Conservation (phyloP, 2,113 vertebrate genomes). For the Galemys pyrenaicus region DNA sequence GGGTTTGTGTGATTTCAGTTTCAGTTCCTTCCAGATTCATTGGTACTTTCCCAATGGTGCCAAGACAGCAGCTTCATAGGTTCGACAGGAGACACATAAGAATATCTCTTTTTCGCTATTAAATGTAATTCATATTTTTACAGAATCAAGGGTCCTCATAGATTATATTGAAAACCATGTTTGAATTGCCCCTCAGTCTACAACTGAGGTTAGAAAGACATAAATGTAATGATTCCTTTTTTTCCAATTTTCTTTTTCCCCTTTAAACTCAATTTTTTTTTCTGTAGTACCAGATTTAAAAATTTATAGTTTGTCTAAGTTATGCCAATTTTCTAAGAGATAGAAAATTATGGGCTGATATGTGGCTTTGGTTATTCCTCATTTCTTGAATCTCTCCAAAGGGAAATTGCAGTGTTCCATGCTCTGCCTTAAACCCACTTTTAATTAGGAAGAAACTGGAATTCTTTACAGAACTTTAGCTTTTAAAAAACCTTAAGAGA, state of each 20-base stretch:
- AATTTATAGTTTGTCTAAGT: slow-evolving; percentile 52
- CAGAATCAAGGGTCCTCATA: not conserved
- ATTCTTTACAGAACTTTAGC: not conserved
- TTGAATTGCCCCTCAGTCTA: slow-evolving; percentile 39
- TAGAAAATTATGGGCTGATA: not conserved
- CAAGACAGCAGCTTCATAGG: not conserved
- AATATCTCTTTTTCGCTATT: slow-evolving; percentile 18
- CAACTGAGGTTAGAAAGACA: slow-evolving; percentile 41
- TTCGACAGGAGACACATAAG: slow-evolving; percentile 10
- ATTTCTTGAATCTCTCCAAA: not conserved
- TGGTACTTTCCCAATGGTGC: not conserved
- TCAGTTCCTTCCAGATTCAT: slow-evolving; percentile 44
- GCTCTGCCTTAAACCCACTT: not conserved
- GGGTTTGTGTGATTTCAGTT: slow-evolving; percentile 93
- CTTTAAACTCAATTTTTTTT: not conserved
- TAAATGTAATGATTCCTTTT: not conserved
- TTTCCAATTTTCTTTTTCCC: slow-evolving; percentile 4
- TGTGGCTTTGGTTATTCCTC: not conserved
- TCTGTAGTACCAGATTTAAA: slow-evolving; percentile 1
- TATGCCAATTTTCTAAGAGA: slow-evolving; percentile 50
- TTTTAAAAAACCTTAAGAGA: not conserved
- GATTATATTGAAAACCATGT: slow-evolving; percentile 32
- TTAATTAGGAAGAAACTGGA: slow-evolving; percentile 35
- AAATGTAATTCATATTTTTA: slow-evolving; percentile 39
- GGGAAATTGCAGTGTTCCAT: not conserved